These are phyloP conservation scores for Mormyrus iriodes DNA, from an alignment of 2,113 vertebrate genomes.

Conservation along the genomic window DNA sequence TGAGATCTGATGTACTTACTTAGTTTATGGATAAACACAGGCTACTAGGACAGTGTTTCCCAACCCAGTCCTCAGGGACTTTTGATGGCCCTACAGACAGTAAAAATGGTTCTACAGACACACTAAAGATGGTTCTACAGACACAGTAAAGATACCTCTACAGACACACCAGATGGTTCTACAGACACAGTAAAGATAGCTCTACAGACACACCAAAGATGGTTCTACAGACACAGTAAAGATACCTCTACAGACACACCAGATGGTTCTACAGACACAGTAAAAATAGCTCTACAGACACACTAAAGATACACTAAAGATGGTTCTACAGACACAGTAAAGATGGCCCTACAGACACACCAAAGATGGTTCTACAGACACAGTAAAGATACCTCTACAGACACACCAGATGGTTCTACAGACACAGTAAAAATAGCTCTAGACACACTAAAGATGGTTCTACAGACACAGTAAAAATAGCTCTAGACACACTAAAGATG, in stretches of 20 bases:
- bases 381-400: not conserved
- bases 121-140: not conserved
- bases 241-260: not conserved
- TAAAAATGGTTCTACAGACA: not conserved
- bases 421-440: not conserved
- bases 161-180: not conserved
- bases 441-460: not conserved
- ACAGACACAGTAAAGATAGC: not conserved
- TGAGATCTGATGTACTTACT: not conserved
- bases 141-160: not conserved
- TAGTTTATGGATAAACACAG: not conserved
- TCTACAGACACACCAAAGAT: not conserved
- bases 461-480: not conserved
- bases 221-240: not conserved
- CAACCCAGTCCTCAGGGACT: not conserved
- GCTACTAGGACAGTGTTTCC: not conserved
- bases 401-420: not conserved
- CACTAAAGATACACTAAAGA: not conserved
- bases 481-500: not conserved
- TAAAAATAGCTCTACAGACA: not conserved
- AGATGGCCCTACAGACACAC: not conserved
- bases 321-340: not conserved
- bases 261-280: not conserved
- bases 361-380: not conserved
- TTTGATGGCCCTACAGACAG: not conserved